These are phyloP conservation scores for Sorex araneus DNA, from an alignment of 2,113 vertebrate species.

Conservation along the genomic window DNA sequence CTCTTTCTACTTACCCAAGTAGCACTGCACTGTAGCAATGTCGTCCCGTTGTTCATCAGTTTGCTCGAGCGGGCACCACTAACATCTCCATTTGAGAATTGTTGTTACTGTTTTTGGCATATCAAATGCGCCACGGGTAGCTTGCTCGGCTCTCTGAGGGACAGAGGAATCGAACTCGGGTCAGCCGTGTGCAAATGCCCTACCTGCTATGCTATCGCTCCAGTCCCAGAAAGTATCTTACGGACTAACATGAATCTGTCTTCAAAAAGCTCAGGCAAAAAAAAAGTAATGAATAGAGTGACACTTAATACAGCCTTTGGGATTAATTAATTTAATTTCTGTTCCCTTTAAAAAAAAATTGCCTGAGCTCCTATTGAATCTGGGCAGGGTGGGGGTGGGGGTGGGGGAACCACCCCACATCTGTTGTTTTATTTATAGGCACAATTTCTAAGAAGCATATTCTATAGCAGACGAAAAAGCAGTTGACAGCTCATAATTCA, in stretches of 20 bases:
- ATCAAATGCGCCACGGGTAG: no score
- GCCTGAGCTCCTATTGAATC: slow-evolving; percentile 84
- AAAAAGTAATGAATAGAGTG: slow-evolving; percentile 81
- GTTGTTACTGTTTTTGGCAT: no score
- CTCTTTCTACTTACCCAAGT: slow-evolving; percentile 31
- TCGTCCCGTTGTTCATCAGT: no score
- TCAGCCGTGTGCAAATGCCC: no score
- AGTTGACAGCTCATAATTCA: slow-evolving; percentile 91
- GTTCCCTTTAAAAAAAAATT: slow-evolving; percentile 75
- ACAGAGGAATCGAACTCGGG: no score
- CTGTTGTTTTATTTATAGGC: slow-evolving; percentile 93
- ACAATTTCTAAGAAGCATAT: slow-evolving; percentile 91
- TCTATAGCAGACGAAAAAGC: slow-evolving; percentile 90
- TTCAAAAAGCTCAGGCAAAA: slow-evolving; percentile 72
- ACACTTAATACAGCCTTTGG: slow-evolving; percentile 76
- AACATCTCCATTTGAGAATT: no score
- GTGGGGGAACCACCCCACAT: slow-evolving; percentile 86
- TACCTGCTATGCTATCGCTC: no score
- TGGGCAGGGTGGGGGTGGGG: slow-evolving; percentile 57
- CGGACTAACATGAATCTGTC: not conserved
- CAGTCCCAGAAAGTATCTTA: not conserved
- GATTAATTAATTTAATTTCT: slow-evolving; percentile 71
- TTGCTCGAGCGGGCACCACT: no score
- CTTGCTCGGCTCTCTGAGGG: no score
- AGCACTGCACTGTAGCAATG: no score